Base-by-base conservation (phyloP, 2,797 vertebrate genomes). In the Oreonectes daqikongensis region DNA sequence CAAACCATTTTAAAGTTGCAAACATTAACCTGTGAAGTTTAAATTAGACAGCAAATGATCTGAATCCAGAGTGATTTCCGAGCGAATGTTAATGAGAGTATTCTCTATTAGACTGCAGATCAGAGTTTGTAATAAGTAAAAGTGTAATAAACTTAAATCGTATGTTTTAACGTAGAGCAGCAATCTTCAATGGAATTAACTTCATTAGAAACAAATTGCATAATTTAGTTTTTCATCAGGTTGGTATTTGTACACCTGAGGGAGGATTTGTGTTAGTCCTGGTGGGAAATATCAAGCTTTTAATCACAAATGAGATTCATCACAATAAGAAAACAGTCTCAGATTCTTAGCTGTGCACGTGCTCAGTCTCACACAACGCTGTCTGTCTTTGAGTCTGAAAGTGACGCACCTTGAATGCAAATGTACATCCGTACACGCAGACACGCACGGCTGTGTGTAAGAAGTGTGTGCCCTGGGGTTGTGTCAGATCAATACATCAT, bases 401-500 rank as follows among this genome's bases (percentile, higher is more conserved):
- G 69, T 32, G 26, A 72, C 52, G 38, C 61, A 72, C 32, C 68
- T 59, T 67, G 69, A 63, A 78, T 78, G 42, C 52, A 72, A 66
- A 72, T 69, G 14, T 20, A 67, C 22, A 55, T 15, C 65, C 12
- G 18, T 24, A 35, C 46, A 77, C 14, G 15, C 44, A 42, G 40
- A 61, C 42, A 68, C 40, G 46, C 50, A 40, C 18, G 3, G 32
- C 48, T 10, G 18, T 30, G 5, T 53, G 50, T 75, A 38, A 71
- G 73, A 72, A 35, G 44, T 42, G 30, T 72, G 69, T 55, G 61
- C 61, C 73, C 64, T 71, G 66, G 42, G 42, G 67, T 72, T 24
- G 72, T 65, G 44, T 76, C 60, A 69, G 69, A 81, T 81, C 79
- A 81, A 81, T 81, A 73, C 46, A 73, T 73, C 79, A 81, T 81